phyloP scores from a whole-genome alignment of 2,797 vertebrate species.

The Chrysolophus pictus region DNA sequence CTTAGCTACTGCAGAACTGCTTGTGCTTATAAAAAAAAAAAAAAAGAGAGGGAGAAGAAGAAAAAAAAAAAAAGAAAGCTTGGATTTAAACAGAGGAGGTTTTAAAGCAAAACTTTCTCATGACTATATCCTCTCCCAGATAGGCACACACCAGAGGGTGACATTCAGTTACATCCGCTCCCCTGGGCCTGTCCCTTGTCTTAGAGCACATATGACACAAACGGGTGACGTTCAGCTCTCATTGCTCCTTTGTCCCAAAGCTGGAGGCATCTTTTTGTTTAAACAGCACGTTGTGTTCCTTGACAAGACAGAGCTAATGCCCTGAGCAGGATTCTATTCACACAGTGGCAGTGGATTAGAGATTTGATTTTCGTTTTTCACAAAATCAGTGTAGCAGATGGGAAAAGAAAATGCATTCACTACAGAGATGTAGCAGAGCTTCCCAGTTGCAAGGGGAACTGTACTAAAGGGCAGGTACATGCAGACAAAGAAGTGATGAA shows the following conservation, averaged over 20 bases:
- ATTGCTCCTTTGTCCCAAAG: slow-evolving; percentile 25
- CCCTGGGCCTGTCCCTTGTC: not conserved
- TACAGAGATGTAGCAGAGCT: not conserved
- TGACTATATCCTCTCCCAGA: not conserved
- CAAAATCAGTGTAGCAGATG: slow-evolving; percentile 55
- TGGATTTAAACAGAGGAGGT: not conserved
- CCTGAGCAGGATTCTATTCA: slow-evolving; percentile 29
- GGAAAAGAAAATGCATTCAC: slow-evolving; percentile 16
- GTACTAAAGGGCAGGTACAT: not conserved
- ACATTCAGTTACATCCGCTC: not conserved
- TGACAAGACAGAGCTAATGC: slow-evolving; percentile 44
- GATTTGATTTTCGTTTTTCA: slow-evolving; percentile 46
- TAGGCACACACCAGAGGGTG: not conserved
- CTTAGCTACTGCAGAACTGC: not conserved
- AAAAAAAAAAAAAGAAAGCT: not conserved
- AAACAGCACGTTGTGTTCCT: not conserved
- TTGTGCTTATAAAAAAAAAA: not conserved
- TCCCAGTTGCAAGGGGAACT: not conserved
- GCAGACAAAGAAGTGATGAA: slow-evolving; percentile 42
- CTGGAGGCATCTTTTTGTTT: slow-evolving; percentile 51
- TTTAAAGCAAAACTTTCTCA: not conserved
- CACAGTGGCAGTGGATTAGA: slow-evolving; percentile 36
- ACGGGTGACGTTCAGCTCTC: not conserved
- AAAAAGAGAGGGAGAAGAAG: too few relatives aligned
- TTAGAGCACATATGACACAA: not conserved